Evolutionary conservation across 1,140 invertebrate species (phyloP), one percentile per base, ranked within the genome.

Genomic region (Luehdorfia chinensis): DNA sequence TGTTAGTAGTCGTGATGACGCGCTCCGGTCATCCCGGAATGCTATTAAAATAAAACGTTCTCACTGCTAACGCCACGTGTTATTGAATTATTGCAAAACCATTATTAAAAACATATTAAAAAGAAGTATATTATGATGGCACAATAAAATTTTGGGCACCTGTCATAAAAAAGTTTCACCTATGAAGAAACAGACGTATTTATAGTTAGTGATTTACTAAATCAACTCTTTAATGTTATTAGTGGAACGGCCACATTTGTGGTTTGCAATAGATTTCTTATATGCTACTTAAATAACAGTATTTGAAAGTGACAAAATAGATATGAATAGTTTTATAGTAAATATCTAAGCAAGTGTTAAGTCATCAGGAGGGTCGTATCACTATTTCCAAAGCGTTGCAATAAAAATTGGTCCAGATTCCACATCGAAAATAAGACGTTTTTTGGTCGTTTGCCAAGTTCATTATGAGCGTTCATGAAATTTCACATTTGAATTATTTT

Each of bases 401-500:
- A 84, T 86, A 86, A 86, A 86, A 86, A 83, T 83, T 71, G 78
- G 79, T 84, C 76, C 75, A 84, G 77, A 86, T 86, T 86, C 83
- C 83, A 75, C 73, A 84, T 86, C 83, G 79, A 86, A 86, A 86
- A 86, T 86, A 86, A 86, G 80, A 86, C 80, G 78, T 86, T 80
- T 76, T 83, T 86, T 86, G 83, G 80, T 84, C 73, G 75, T 47
- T 53, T 84, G 80, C 83, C 83, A 86, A 86, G 78, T 86, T 86
- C 83, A 86, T 86, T 86, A 86, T 84, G 78, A 84, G 74, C 75
- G 83, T 84, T 84, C 80, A 81, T 84, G 83, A 86, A 86, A 83
- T 86, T 86, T 84, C 78, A 83, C 83, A 86, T 86, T 86, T 81
- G 83, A 86, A 86, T 86, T 84, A 86, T 86, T 86, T 86, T 83